Percentiles rank a stretch among this genome's conserved stretches.
phyloP scores from a whole-genome alignment of 2,888 invertebrate species.

The Dendrolimus pini region DNA sequence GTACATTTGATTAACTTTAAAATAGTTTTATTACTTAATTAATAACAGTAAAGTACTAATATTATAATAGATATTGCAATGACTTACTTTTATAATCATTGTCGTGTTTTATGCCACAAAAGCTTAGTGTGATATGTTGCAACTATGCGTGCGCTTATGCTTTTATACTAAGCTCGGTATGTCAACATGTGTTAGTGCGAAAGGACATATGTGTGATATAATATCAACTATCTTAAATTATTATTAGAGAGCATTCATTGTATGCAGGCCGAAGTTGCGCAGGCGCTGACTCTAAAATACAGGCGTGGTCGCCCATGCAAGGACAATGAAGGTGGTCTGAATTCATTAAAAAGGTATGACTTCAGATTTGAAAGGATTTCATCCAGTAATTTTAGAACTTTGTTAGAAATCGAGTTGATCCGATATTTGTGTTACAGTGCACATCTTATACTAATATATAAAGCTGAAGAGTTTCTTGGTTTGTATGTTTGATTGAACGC shows the following conservation, averaged over 20 bases:
- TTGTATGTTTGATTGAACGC: too few species aligned
- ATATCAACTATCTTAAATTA: slow-evolving; percentile 22
- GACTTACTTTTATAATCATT: slow-evolving; percentile 62
- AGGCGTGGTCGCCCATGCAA: slow-evolving; percentile 22
- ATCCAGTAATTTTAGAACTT: too few species aligned
- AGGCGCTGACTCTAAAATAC: slow-evolving; percentile 20
- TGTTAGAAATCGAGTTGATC: too few species aligned
- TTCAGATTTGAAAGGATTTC: too few species aligned
- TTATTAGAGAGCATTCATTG: slow-evolving; percentile 33
- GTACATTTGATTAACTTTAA: too few species aligned
- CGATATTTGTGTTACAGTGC: too few species aligned
- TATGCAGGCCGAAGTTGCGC: slow-evolving; percentile 11
- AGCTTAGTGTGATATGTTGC: slow-evolving; percentile 42
- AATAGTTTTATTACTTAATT: too few species aligned
- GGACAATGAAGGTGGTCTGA: slow-evolving; percentile 16
- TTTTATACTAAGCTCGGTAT: slow-evolving; percentile 49
- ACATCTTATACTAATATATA: too few species aligned
- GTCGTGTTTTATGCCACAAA: slow-evolving; percentile 38
- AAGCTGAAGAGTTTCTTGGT: too few species aligned
- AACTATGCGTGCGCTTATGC: slow-evolving; percentile 26
- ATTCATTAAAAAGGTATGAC: background rate
- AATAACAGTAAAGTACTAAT: too few species aligned
- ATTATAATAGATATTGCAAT: too few species aligned
- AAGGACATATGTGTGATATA: slow-evolving; percentile 42
- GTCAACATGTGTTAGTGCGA: slow-evolving; percentile 29